Conservation (phyloP, 2,797 vertebrate genomes). For the Danio albolineatus region DNA sequence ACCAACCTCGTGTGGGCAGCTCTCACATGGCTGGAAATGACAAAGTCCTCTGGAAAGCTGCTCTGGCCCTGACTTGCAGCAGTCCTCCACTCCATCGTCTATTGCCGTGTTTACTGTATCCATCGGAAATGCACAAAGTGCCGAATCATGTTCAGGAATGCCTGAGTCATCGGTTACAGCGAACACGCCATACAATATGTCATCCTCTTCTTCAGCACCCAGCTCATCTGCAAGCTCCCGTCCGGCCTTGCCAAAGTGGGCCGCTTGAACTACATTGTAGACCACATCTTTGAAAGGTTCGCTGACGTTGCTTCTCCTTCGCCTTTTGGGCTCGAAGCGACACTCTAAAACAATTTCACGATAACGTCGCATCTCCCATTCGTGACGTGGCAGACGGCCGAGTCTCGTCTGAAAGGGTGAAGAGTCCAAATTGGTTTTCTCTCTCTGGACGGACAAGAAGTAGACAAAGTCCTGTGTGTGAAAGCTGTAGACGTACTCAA, state of each 20-base stretch:
- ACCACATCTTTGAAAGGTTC: conserved; percentile 65
- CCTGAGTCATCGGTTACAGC: conserved; percentile 71
- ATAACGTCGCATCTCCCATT: conserved; percentile 84
- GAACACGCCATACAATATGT: conserved; percentile 89
- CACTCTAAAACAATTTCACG: conserved; percentile 86
- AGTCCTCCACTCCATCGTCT: conserved; percentile 84
- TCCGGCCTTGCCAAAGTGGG: conserved; percentile 79
- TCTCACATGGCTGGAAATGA: conserved; percentile 88
- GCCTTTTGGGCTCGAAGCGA: conserved; percentile 77
- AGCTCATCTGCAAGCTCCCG: conserved; percentile 79
- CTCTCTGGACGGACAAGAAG: conserved; percentile 89
- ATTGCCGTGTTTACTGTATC: conserved; percentile 84
- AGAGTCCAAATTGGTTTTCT: conserved; percentile 65
- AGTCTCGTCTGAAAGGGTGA: conserved; percentile 88
- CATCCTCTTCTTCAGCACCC: conserved; percentile 68
- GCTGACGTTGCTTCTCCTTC: conserved; percentile 61
- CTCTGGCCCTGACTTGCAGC: conserved; percentile 82
- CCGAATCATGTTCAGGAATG: conserved; percentile 72
- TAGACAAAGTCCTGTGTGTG: conserved; percentile 83
- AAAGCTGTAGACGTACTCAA: conserved; percentile 91
- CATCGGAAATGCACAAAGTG: conserved; percentile 89
- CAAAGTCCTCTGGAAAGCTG: conserved; percentile 85
- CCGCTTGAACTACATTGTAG: conserved; percentile 89
- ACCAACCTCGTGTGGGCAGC: conserved; percentile 84
- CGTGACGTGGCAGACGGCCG: conserved; percentile 81